Base-by-base conservation (phyloP, 2,113 vertebrate species). In the Enhydra lutris region DNA sequence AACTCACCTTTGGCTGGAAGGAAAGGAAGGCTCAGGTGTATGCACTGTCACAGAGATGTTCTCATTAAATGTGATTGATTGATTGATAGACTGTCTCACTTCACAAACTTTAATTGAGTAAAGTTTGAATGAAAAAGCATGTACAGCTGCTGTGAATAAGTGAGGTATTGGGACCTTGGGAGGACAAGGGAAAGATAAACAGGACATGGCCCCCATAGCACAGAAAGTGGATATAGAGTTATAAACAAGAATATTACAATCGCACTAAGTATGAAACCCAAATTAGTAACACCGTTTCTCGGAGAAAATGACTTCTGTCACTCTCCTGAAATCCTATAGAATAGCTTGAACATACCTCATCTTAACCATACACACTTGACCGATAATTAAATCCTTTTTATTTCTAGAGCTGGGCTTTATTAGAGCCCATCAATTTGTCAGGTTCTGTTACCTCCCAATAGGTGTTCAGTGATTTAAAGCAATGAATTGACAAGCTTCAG, bases 381-480 rank as follows among this genome's bases (percentile, higher is more conserved):
- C 29, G 24, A 97, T 94, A 98, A 97, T 96, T 92, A 92, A 84
- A 92, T 92, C 55, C 87, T 17, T 89, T 97, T 97, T 97, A 97
- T 90, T 97, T 97, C 92, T 79, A 88, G 69, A 81, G 20, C 23
- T 14, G 61, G 65, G 74, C 84, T 95, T 92, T 96, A 84, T 94
- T 91, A 93, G 39, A 89, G 61, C 61, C n/a, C 67, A 87, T 97
- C 73, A 80, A 71, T 90, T 97, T 95, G 57, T 88, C 94, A 97
- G 83, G 13, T 96, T 69, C 61, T 57, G 26, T 95, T 94, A 89
- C 55, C 45, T 94, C 83, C 85, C 34, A 80, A 55, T 67, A 91
- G 85, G 61, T 95, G 61, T 82, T 91, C 88, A 84, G 21, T 84
- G 78, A 95, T 73, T 95, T 95, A 96, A 91, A 85, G 81, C 97